Conservation (phyloP, 2,113 vertebrate genomes). For the Strix aluco region DNA sequence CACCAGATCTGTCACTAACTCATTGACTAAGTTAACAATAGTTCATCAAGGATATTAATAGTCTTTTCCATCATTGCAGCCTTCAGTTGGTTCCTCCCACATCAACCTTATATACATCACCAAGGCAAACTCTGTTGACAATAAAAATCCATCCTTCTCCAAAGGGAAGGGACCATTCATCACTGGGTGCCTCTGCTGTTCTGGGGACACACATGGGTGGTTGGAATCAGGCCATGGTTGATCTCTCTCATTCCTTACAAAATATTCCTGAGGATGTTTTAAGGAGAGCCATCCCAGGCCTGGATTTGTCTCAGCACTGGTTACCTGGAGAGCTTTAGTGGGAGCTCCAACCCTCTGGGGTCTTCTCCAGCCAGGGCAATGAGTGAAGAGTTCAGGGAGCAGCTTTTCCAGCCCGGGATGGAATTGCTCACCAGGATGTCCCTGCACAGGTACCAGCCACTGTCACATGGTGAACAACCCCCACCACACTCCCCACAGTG, state of each 20-base stretch:
- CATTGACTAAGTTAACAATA: background rate
- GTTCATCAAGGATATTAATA: slow-evolving; percentile 13
- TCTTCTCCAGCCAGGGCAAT: background rate
- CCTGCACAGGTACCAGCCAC: background rate
- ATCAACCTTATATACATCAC: background rate
- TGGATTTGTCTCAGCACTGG: background rate
- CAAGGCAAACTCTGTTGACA: background rate
- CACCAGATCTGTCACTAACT: background rate
- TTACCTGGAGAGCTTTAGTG: background rate
- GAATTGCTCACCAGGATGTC: background rate
- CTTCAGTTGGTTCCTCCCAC: background rate
- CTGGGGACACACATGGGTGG: background rate
- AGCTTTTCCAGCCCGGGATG: background rate
- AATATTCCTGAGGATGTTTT: background rate
- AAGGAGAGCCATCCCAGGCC: background rate
- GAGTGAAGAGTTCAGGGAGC: background rate
- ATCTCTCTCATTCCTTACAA: background rate
- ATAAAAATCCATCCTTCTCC: background rate
- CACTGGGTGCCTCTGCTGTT: background rate
- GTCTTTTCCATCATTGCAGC: background rate
- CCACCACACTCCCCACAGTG: accelerated
- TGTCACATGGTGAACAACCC: background rate
- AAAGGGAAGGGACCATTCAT: background rate
- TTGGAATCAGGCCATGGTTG: background rate
- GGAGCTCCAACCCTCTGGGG: background rate